phyloP scores from a whole-genome alignment of 2,113 vertebrate species.

The Psephotus haematonotus region DNA sequence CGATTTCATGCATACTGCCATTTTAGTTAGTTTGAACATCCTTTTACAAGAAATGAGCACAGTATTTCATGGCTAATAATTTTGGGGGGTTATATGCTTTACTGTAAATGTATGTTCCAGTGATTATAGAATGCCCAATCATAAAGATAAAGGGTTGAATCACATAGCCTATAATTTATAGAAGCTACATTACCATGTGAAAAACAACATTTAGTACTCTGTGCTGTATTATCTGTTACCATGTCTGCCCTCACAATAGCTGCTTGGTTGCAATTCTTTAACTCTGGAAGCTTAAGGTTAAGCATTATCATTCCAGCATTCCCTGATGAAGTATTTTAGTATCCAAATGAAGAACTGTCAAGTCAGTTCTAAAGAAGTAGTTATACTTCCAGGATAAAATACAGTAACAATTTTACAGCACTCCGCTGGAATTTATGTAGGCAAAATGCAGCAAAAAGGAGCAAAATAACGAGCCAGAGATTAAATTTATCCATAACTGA shows the following conservation, averaged over 20 bases:
- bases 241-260: slow-evolving; percentile 46
- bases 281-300: slow-evolving; percentile 53
- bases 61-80: slow-evolving; percentile 55
- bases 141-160: slow-evolving; percentile 58
- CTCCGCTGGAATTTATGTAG: neutral
- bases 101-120: slow-evolving; percentile 50
- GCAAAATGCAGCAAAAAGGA: neutral
- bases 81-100: slow-evolving; percentile 54
- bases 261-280: slow-evolving; percentile 67
- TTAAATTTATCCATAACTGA: neutral
- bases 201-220: slow-evolving; percentile 26
- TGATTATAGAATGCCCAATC: slow-evolving; percentile 58
- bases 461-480: neutral
- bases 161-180: slow-evolving; percentile 67
- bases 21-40: slow-evolving; percentile 26
- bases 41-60: slow-evolving; percentile 30
- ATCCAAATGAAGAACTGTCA: slow-evolving; percentile 71
- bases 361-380: slow-evolving; percentile 26
- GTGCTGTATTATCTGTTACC: slow-evolving; percentile 57
- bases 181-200: slow-evolving; percentile 27
- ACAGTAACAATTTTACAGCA: neutral
- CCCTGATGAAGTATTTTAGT: slow-evolving; percentile 34
- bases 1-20: neutral
- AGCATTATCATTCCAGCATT: slow-evolving; percentile 59
- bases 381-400: slow-evolving; percentile 25